phyloP scores from a whole-genome alignment of 1,140 invertebrate genomes.

The Trichoplusia ni region DNA sequence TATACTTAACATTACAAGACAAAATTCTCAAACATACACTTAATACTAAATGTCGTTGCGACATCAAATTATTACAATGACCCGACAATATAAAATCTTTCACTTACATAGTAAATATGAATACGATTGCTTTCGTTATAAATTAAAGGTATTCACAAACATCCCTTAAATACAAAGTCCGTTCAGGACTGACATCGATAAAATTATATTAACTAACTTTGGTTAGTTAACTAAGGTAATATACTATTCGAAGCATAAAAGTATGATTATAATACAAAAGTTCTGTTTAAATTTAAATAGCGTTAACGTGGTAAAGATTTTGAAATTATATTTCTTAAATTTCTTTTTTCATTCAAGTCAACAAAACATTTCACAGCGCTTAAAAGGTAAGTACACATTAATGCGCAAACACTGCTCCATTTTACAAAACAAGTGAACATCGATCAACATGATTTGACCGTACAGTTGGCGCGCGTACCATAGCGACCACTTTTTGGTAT shows the following conservation, averaged over 20 bases:
- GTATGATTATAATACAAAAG: conserved; percentile 15
- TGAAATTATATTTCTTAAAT: not conserved
- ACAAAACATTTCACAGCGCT: not conserved
- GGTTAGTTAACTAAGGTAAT: conserved; percentile 22
- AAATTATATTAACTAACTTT: conserved; percentile 26
- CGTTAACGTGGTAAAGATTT: conserved; percentile 15
- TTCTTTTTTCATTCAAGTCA: not conserved
- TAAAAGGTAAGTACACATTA: not conserved
- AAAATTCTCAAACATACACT: conserved; percentile 50
- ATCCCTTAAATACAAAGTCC: conserved; percentile 9
- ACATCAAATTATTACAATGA: conserved; percentile 40
- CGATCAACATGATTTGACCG: conserved; percentile 13
- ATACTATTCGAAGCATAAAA: conserved; percentile 20
- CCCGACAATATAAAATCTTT: conserved; percentile 22
- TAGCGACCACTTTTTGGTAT: not conserved
- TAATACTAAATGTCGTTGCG: conserved; percentile 49
- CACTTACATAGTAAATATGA: conserved; percentile 12
- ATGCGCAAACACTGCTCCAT: too few relatives aligned
- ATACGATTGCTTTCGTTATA: conserved; percentile 45
- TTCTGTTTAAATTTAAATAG: not conserved
- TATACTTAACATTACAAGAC: conserved; percentile 58
- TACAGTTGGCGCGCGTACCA: too few relatives aligned
- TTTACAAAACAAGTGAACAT: conserved; percentile 9
- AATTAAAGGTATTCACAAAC: conserved; percentile 24
- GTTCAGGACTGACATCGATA: not conserved